Evolutionary conservation across 2,888 invertebrate species (phyloP).

Genomic region (Synanthedon formicaeformis): DNA sequence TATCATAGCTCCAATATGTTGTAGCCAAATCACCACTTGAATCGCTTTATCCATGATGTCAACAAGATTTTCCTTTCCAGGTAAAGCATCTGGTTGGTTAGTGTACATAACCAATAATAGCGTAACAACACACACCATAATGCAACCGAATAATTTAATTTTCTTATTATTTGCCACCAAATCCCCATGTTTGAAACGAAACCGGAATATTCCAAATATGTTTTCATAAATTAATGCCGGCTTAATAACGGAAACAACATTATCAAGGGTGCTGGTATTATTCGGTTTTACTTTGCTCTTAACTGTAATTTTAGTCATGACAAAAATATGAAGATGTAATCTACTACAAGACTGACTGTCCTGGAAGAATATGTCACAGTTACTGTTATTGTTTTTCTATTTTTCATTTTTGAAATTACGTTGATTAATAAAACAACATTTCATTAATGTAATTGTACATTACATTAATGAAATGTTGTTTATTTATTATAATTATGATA

Average conservation of each 20-base stretch:
- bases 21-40: neutral
- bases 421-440: too few species aligned
- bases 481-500: too few species aligned
- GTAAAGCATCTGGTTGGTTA: neutral
- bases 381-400: too few species aligned
- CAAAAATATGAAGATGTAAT: too few species aligned
- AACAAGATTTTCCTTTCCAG: neutral
- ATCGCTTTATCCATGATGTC: conserved; percentile 1
- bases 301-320: neutral
- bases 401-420: too few species aligned
- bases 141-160: conserved; percentile 3
- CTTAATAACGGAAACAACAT: neutral
- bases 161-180: conserved; percentile 1
- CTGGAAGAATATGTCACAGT: too few species aligned
- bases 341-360: too few species aligned
- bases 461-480: too few species aligned
- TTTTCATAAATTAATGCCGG: conserved; percentile 2
- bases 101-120: neutral
- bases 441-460: too few species aligned
- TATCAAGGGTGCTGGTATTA: neutral
- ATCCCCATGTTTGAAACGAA: conserved; percentile 1
- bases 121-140: neutral
- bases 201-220: conserved; percentile 7
- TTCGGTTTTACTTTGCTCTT: neutral
- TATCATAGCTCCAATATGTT: conserved; percentile 1